Percentiles rank a stretch among this genome's conserved stretches.
Evolutionary conservation across 2,888 invertebrate genomes (phyloP).

Genomic region (Diploptera punctata): DNA sequence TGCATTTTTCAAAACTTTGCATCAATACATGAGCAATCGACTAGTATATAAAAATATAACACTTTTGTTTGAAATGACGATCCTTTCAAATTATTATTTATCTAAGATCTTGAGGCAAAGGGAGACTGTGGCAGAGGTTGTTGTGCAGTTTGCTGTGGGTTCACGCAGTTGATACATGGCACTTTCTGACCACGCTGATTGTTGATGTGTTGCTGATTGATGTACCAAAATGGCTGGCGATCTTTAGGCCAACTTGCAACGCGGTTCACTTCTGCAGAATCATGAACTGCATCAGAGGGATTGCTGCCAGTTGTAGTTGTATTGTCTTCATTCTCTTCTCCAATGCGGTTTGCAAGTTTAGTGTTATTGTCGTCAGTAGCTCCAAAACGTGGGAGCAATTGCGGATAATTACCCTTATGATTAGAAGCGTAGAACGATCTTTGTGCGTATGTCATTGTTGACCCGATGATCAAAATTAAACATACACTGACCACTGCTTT

Average conservation of each 20-base stretch:
- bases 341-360: not conserved
- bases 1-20: too few relatives aligned
- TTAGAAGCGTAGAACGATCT: not conserved
- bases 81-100: too few relatives aligned
- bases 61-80: too few relatives aligned
- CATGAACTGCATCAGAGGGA: not conserved
- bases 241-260: constrained; percentile 33
- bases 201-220: constrained; percentile 34
- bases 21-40: too few relatives aligned
- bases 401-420: not conserved
- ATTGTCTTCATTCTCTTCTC: not conserved
- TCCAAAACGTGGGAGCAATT: not conserved
- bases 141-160: not conserved
- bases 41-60: too few relatives aligned
- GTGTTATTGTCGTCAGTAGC: constrained; percentile 5
- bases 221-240: constrained; percentile 38
- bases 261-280: constrained; percentile 26
- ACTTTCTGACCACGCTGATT: constrained; percentile 27
- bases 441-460: constrained; percentile 8
- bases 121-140: not conserved
- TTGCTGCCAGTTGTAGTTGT: not conserved
- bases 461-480: not conserved
- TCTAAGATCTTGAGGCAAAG: not conserved
- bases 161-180: constrained; percentile 3
- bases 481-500: not conserved